These are phyloP conservation scores for Saccostrea echinata DNA, from an alignment of 1,140 invertebrate species.

Conservation along the genomic window DNA sequence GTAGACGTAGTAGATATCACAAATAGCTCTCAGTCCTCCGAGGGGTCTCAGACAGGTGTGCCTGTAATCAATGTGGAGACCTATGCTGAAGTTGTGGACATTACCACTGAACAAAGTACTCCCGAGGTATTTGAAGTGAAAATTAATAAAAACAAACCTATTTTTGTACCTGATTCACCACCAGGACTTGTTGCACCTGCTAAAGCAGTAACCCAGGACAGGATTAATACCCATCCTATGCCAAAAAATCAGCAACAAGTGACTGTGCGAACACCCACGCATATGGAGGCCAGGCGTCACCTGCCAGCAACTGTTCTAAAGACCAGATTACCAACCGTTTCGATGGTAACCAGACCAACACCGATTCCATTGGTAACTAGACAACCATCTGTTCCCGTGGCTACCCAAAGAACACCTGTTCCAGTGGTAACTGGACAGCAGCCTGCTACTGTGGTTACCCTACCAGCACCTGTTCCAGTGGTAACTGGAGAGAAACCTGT, in stretches of 20 bases:
- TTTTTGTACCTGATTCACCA: background rate
- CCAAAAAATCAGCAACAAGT: background rate
- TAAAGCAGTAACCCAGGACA: background rate
- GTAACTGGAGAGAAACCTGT: too few species aligned
- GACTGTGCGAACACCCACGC: background rate
- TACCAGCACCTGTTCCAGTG: too few species aligned
- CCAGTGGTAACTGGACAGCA: background rate
- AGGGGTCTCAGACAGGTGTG: background rate
- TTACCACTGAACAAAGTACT: background rate
- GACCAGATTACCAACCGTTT: too few species aligned
- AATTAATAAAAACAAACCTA: background rate
- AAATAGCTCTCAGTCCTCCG: constrained; percentile 6
- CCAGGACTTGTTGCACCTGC: background rate
- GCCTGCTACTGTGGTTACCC: background rate
- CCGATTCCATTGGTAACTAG: background rate
- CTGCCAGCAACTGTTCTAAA: background rate
- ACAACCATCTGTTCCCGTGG: too few species aligned
- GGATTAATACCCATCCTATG: background rate
- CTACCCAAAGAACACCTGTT: background rate
- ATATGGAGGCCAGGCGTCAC: background rate
- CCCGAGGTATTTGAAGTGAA: background rate
- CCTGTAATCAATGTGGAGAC: background rate
- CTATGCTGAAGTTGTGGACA: background rate
- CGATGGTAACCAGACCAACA: background rate
- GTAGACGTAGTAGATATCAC: background rate